Percentiles rank a stretch among this genome's conserved stretches.
Conservation (phyloP, 2,888 invertebrate genomes). For the Mantis religiosa region DNA sequence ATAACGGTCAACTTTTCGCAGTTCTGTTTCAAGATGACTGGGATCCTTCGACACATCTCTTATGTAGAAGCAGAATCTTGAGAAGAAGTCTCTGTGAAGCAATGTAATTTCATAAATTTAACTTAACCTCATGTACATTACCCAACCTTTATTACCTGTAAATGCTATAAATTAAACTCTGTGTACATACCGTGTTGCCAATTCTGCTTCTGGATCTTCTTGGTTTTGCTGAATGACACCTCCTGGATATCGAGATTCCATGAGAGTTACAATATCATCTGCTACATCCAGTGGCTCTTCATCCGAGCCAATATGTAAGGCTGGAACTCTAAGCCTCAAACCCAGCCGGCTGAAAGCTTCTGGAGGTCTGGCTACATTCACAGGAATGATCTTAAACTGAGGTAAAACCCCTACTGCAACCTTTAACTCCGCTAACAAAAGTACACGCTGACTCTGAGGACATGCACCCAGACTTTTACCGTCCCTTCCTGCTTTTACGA, state of each 20-base stretch:
- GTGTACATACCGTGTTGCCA: slow-evolving; percentile 31
- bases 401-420: slow-evolving; percentile 26
- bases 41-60: slow-evolving; percentile 33
- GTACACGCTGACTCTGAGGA: slow-evolving; percentile 33
- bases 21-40: slow-evolving; percentile 33
- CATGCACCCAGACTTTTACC: slow-evolving; percentile 33
- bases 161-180: neutral
- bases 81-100: slow-evolving; percentile 33
- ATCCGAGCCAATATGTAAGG: slow-evolving; percentile 22
- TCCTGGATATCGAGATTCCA: slow-evolving; percentile 32
- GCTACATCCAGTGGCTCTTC: slow-evolving; percentile 32
- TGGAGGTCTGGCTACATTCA: slow-evolving; percentile 33
- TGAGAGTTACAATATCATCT: slow-evolving; percentile 32
- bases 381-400: slow-evolving; percentile 29
- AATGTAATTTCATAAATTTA: neutral
- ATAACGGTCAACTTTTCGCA: slow-evolving; percentile 26
- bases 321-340: slow-evolving; percentile 32
- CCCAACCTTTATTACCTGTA: no score
- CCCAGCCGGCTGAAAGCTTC: slow-evolving; percentile 31
- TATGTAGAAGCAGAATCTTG: slow-evolving; percentile 34
- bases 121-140: no score
- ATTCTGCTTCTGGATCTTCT: slow-evolving; percentile 31
- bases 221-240: slow-evolving; percentile 26
- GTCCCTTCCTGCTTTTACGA: slow-evolving; percentile 33
- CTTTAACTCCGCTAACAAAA: slow-evolving; percentile 33